Conservation (phyloP, 1,140 invertebrate genomes). For the Drosophila sp. region DNA sequence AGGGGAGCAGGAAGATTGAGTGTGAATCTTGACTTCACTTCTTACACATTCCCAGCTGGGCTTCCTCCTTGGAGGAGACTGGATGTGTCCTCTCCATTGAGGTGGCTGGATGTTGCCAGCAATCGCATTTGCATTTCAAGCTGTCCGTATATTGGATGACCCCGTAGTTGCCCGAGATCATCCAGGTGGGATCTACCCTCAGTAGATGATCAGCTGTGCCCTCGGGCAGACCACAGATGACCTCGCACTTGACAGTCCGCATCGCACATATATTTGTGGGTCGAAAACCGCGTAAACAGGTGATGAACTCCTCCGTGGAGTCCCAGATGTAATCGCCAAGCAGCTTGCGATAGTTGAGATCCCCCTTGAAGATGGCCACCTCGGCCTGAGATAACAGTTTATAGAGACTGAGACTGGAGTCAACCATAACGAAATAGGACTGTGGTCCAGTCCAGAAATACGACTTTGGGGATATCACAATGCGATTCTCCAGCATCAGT, state of each 20-base stretch:
- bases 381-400: conserved; percentile 88
- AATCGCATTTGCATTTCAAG: conserved; percentile 57
- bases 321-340: conserved; percentile 95
- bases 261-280: conserved; percentile 92
- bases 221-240: conserved; percentile 91
- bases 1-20: neutral
- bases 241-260: conserved; percentile 96
- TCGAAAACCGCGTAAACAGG: conserved; percentile 91
- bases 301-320: conserved; percentile 88
- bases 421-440: conserved; percentile 91
- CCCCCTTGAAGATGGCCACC: conserved; percentile 96
- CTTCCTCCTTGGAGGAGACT: neutral
- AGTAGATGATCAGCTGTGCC: conserved; percentile 87
- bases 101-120: neutral
- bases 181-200: conserved; percentile 90
- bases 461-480: conserved; percentile 86
- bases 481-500: conserved; percentile 83
- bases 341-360: conserved; percentile 98
- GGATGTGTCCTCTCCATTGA: neutral
- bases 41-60: neutral
- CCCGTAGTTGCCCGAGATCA: conserved; percentile 94
- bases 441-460: conserved; percentile 95
- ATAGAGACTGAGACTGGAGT: conserved; percentile 89
- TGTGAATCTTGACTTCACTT: neutral
- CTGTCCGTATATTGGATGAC: conserved; percentile 78